phyloP scores from a whole-genome alignment of 1,140 invertebrate species.

The Nasonia giraulti region DNA sequence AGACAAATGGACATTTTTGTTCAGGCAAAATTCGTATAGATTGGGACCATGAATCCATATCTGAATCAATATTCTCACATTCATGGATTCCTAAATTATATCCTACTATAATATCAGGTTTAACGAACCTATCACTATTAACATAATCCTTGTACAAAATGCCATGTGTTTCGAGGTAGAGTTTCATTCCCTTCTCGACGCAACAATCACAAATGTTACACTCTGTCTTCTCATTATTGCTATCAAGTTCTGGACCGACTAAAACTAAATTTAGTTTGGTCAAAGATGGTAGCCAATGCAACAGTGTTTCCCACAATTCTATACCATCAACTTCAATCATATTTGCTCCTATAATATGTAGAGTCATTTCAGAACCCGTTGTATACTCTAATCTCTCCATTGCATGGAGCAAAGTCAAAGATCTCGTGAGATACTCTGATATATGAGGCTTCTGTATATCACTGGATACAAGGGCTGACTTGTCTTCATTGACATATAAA shows the following conservation, averaged over 20 bases:
- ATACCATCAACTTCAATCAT: constrained; percentile 57
- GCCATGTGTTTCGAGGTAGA: constrained; percentile 53
- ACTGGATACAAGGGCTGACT: constrained; percentile 45
- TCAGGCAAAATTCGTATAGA: constrained; percentile 56
- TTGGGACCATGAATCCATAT: constrained; percentile 60
- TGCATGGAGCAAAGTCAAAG: constrained; percentile 62
- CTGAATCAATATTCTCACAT: constrained; percentile 55
- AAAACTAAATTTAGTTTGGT: constrained; percentile 56
- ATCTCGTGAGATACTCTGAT: constrained; percentile 63
- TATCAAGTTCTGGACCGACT: constrained; percentile 63
- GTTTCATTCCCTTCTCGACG: constrained; percentile 45
- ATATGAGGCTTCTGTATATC: constrained; percentile 50
- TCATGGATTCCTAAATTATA: constrained; percentile 66
- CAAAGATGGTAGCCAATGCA: constrained; percentile 61
- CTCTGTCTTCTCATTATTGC: constrained; percentile 40
- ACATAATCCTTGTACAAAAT: constrained; percentile 60
- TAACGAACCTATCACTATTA: constrained; percentile 48
- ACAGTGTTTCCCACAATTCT: constrained; percentile 63
- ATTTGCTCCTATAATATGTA: constrained; percentile 65
- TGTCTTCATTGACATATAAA: constrained; percentile 54
- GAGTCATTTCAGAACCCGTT: constrained; percentile 46
- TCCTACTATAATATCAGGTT: constrained; percentile 64
- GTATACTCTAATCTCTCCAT: constrained; percentile 57
- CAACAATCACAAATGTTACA: constrained; percentile 59
- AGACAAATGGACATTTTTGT: constrained; percentile 63